These are phyloP conservation scores for Campoletis raptor DNA, from an alignment of 2,888 invertebrate genomes.

Conservation along the genomic window DNA sequence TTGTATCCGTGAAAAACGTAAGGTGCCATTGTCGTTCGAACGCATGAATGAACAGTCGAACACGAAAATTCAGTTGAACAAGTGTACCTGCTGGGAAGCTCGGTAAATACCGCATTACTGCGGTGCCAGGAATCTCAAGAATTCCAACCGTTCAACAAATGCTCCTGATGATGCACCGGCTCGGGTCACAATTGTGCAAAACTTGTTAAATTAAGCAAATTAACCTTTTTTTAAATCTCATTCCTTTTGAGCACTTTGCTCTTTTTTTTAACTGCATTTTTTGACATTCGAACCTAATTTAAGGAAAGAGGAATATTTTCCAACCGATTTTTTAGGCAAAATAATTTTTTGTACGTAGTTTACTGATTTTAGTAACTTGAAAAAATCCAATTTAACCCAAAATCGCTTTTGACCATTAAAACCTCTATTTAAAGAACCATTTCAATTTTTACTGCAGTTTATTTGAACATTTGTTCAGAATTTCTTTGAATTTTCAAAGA, in stretches of 20 bases:
- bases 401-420: neutral
- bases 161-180: constrained; percentile 9
- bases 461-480: no score
- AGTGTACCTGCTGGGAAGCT: constrained; percentile 78
- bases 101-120: constrained; percentile 60
- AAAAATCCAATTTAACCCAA: neutral
- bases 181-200: constrained; percentile 46
- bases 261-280: neutral
- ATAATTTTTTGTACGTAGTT: neutral
- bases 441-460: no score
- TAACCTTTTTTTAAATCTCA: neutral
- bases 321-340: neutral
- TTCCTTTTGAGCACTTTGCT: neutral
- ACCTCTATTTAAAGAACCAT: neutral
- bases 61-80: constrained; percentile 75
- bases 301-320: neutral
- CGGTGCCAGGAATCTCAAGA: constrained; percentile 78
- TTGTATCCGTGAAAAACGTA: constrained; percentile 74
- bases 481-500: neutral
- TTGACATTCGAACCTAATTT: neutral
- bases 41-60: constrained; percentile 81
- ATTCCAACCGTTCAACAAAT: constrained; percentile 66
- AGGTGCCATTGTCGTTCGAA: constrained; percentile 81
- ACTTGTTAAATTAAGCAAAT: neutral
- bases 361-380: neutral